Evolutionary conservation across 53 echinoderm and acorn worm species (phyloP).

Genomic region (Patiria pectinifera): DNA sequence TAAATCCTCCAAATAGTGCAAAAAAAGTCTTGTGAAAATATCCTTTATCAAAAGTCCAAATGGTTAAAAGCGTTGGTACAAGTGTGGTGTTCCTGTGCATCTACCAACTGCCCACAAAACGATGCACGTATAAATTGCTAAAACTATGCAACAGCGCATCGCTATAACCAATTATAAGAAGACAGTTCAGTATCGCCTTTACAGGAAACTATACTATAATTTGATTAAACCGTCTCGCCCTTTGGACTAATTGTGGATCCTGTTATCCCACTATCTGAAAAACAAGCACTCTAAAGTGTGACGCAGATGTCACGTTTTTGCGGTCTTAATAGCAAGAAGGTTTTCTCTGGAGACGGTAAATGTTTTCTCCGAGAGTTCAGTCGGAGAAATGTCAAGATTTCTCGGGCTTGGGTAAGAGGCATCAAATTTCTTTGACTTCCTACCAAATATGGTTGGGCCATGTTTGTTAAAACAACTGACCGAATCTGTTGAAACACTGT

Average conservation of each 20-base stretch:
- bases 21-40: not conserved
- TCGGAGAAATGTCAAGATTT: not conserved
- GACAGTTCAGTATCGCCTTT: not conserved
- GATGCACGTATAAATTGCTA: not conserved
- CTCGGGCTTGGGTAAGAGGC: not conserved
- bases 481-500: too few species aligned
- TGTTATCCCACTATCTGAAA: not conserved
- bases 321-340: not conserved
- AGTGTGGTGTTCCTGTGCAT: not conserved
- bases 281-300: not conserved
- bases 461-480: too few species aligned
- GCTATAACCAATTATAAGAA: not conserved
- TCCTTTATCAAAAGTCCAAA: not conserved
- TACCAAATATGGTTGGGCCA: not conserved
- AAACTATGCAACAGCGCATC: not conserved
- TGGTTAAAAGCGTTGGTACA: not conserved
- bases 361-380: not conserved
- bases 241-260: conserved; percentile 13
- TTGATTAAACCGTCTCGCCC: not conserved
- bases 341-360: not conserved
- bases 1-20: not conserved
- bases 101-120: not conserved
- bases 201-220: not conserved
- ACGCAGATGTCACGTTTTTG: not conserved
- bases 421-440: not conserved